Percentiles rank a stretch among this genome's conserved stretches.
Conservation (phyloP, 2,797 vertebrate species). For the Heliangelus exortis region DNA sequence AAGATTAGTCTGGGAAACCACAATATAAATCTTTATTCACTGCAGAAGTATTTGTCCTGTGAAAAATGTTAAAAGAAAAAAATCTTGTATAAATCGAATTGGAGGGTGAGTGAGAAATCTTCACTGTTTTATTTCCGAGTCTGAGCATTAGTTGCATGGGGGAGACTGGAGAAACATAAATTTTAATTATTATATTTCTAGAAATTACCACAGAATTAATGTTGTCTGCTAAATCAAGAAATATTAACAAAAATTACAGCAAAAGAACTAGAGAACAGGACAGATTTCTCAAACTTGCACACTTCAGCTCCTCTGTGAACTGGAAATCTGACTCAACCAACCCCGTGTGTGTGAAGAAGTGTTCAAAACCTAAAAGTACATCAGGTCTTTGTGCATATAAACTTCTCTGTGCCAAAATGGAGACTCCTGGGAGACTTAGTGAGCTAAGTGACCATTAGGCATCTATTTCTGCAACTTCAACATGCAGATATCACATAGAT, state of each 20-base stretch:
- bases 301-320: neutral
- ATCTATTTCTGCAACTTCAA: neutral
- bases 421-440: neutral
- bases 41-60: neutral
- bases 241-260: neutral
- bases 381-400: neutral
- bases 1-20: constrained; percentile 55
- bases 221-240: neutral
- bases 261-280: neutral
- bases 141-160: neutral
- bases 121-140: neutral
- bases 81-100: neutral
- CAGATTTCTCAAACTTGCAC: neutral
- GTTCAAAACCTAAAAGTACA: neutral
- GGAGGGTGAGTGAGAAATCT: neutral
- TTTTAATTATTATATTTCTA: neutral
- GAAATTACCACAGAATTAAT: neutral
- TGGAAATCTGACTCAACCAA: neutral
- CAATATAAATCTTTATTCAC: constrained; percentile 39
- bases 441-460: neutral
- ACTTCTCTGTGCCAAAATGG: neutral
- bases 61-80: constrained; percentile 23
- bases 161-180: neutral
- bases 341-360: neutral
- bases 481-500: neutral